Base-by-base conservation (phyloP, 2,888 invertebrate species). In the Drosophila peninsularis region DNA sequence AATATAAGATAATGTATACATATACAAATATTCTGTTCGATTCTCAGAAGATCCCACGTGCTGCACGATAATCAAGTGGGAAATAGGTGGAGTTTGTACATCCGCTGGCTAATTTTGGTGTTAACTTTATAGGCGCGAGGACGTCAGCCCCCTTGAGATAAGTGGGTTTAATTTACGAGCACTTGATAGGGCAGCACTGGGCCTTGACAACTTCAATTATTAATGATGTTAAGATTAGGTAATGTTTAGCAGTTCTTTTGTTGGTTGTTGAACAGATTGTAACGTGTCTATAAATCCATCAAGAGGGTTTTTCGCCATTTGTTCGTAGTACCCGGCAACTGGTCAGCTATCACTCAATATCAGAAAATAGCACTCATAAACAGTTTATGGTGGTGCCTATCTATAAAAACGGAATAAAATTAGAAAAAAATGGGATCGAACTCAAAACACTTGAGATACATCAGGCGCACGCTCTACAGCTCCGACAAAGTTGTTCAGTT, bases 181-280 rank as follows among this genome's bases (percentile, higher is more conserved):
- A 3, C 49, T 55, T 41, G 69, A 75, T 73, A 60, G 62, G 50
- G 17, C 24, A 32, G 13, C 30, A 34, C 47, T n/a, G 41, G n/a
- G 45, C 44, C 73, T 69, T 78, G 74, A 53, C 69, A 75, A 75
- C 64, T 57, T 56, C 34, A 56, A 65, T 53, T 60, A 36, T 32
- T 49, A 50, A 45, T 57, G 45, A 30, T 64, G 57, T 27, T 68
- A 54, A 62, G 57, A 54, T 55, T 58, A 19, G 10, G 14, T 24
- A 39, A 17, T 44, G 44, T n/a, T 34, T n/a, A 17, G n/a, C 17
- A 30, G 19, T 9, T 14, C 3, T 13, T 17, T 19, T 21, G 36
- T 13, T 14, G 7, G 10, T 34, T 53, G 42, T 52, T 54, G 39
- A 54, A 50, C 54, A 64, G 44, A 50, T 64, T 65, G 52, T 39